Conservation (phyloP, 2,113 vertebrate genomes). For the Baryphthengus martii region DNA sequence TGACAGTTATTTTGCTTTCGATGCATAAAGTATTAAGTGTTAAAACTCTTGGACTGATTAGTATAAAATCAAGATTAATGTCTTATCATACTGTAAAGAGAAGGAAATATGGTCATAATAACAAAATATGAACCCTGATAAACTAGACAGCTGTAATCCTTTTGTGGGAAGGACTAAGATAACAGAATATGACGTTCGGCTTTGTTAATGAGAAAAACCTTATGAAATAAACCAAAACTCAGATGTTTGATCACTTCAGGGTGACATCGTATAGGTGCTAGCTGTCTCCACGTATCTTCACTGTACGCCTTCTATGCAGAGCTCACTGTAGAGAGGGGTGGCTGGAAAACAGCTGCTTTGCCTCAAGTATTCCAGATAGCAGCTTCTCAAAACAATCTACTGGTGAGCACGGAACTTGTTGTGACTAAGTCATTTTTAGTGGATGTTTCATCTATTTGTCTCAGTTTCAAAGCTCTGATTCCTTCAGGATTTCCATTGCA, state of each 20-base stretch:
- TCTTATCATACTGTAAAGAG: background rate
- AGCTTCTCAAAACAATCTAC: constrained; percentile 22
- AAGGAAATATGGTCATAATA: background rate
- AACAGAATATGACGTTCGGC: background rate
- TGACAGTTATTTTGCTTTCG: constrained; percentile 16
- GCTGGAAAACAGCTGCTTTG: constrained; percentile 10
- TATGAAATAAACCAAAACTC: constrained; percentile 5
- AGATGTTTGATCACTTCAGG: constrained; percentile 2
- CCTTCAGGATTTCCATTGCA: background rate
- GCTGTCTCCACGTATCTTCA: background rate
- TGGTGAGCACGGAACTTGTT: background rate
- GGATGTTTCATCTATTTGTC: constrained; percentile 28
- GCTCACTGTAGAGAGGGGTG: background rate
- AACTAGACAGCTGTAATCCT: constrained; percentile 15
- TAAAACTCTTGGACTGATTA: constrained; percentile 7
- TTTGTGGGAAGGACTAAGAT: background rate
- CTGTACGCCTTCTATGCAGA: background rate
- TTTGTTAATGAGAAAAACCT: constrained; percentile 4
- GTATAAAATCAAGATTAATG: constrained; percentile 22
- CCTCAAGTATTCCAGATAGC: constrained; percentile 35
- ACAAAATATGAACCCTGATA: background rate
- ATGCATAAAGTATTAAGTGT: background rate
- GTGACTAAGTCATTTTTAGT: constrained; percentile 13
- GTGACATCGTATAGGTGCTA: constrained; percentile 14
- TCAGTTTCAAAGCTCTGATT: background rate